Conservation (phyloP, 92 coral and sea anemone species). For the Bergia puertoricense region DNA sequence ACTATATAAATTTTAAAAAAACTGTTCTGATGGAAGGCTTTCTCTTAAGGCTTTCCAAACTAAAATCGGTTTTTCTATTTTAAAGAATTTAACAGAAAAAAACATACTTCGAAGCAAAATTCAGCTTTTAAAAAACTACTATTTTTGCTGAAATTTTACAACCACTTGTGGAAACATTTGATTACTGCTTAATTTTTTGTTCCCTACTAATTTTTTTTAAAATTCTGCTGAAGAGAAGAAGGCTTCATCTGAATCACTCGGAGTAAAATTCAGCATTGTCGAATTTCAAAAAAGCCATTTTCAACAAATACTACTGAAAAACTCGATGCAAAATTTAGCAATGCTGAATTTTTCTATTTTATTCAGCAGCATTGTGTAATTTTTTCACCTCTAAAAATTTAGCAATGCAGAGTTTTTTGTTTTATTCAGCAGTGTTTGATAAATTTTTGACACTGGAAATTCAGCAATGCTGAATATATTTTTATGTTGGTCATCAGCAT, state of each 20-base stretch:
- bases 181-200: slow-evolving; percentile 18
- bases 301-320: neutral
- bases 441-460: neutral
- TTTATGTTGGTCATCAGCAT: neutral
- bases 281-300: neutral
- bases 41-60: slow-evolving; percentile 26
- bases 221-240: neutral
- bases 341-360: slow-evolving; percentile 2
- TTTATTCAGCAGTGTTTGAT: slow-evolving; percentile 1
- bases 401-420: slow-evolving; percentile 1
- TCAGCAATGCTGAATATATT: neutral
- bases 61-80: slow-evolving; percentile 18
- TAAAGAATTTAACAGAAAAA: slow-evolving; percentile 13
- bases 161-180: slow-evolving; percentile 17
- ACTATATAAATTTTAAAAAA: too few species aligned
- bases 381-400: neutral
- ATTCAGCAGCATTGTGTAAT: slow-evolving; percentile 13
- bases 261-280: slow-evolving; percentile 16
- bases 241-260: slow-evolving; percentile 7
- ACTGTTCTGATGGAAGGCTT: slow-evolving; percentile 5
- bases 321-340: neutral
- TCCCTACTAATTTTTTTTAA: slow-evolving; percentile 13
- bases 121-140: neutral
- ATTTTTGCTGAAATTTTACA: slow-evolving; percentile 26
- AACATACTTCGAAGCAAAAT: slow-evolving; percentile 21